phyloP scores from a whole-genome alignment of 2,797 vertebrate genomes.

The Stomatorhinus walkeri region DNA sequence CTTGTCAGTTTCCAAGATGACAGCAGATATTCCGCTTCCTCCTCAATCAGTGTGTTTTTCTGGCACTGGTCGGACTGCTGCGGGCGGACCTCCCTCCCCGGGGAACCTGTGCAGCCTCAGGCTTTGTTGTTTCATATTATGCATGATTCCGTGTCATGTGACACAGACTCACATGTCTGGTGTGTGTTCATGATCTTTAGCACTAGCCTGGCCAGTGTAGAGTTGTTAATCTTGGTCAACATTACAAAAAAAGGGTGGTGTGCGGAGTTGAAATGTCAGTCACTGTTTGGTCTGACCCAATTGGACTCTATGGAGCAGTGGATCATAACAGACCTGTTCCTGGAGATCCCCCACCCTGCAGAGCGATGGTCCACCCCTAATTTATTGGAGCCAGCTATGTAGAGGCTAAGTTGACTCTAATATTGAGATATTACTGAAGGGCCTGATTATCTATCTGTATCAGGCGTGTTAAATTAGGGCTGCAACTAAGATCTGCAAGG shows the following conservation, averaged over 20 bases:
- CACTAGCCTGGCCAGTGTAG: not conserved
- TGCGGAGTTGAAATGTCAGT: not conserved
- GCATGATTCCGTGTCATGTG: not conserved
- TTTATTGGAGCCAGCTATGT: not conserved
- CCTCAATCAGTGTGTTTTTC: constrained; percentile 1
- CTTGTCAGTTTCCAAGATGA: constrained; percentile 33
- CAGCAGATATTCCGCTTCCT: constrained; percentile 40
- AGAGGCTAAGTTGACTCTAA: not conserved
- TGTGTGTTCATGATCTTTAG: not conserved
- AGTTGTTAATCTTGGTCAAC: not conserved
- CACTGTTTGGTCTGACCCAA: not conserved
- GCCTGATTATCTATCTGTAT: not conserved
- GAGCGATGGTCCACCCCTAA: not conserved
- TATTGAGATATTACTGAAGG: not conserved
- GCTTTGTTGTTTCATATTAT: not conserved
- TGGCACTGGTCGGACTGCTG: not conserved
- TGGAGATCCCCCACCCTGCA: not conserved
- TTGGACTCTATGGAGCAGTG: not conserved
- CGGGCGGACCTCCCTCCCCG: not conserved
- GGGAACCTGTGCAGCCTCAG: not conserved
- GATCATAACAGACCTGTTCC: not conserved
- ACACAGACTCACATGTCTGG: not conserved
- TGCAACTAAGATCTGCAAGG: not conserved
- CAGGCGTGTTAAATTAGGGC: not conserved
- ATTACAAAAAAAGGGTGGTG: not conserved